Percentiles rank a stretch among this genome's conserved stretches.
phyloP scores from a whole-genome alignment of 2,113 vertebrate genomes.

The Heptranchias perlo region DNA sequence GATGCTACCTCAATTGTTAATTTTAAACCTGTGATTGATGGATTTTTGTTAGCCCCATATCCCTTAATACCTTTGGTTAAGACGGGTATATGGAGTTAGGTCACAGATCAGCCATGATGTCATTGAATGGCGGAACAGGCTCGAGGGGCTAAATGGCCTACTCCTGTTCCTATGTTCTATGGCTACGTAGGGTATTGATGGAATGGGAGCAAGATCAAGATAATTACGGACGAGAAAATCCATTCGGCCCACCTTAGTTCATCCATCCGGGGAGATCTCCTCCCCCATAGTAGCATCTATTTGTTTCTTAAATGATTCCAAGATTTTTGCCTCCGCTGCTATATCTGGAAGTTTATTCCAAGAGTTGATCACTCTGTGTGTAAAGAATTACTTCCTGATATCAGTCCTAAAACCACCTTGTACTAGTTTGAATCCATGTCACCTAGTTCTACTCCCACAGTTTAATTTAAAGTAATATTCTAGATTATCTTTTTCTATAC shows the following conservation, averaged over 20 bases:
- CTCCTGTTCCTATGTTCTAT: too few relatives aligned
- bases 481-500: neutral
- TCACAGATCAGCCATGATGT: too few relatives aligned
- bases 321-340: neutral
- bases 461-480: too few relatives aligned
- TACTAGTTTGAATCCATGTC: neutral
- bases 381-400: too few relatives aligned
- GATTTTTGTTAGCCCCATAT: too few relatives aligned
- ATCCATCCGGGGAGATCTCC: neutral
- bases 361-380: neutral
- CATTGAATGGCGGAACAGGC: too few relatives aligned
- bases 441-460: neutral
- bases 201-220: neutral
- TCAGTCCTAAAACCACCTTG: too few relatives aligned
- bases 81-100: too few relatives aligned
- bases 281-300: neutral
- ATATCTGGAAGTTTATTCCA: neutral
- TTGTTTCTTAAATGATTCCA: neutral
- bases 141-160: too few relatives aligned
- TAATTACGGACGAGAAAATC: neutral
- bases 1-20: too few relatives aligned
- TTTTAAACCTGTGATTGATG: too few relatives aligned
- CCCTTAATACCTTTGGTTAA: too few relatives aligned
- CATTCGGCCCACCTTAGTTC: neutral
- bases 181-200: neutral